These are phyloP conservation scores for Chironomus tepperi DNA, from an alignment of 1,140 invertebrate genomes.

Conservation along the genomic window DNA sequence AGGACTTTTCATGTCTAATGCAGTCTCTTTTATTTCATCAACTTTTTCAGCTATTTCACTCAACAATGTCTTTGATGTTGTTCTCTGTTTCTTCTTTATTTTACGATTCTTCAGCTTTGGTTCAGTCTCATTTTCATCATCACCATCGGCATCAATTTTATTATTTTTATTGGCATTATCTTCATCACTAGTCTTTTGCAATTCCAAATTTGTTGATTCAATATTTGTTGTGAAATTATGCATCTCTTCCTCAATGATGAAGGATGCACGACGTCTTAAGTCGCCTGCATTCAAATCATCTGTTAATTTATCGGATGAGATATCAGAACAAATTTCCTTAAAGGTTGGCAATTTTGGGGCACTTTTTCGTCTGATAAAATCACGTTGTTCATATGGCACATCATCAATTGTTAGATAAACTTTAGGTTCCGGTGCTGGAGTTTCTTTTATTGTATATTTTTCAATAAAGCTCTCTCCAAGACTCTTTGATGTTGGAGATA, in stretches of 20 bases:
- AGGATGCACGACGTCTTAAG: constrained; percentile 35
- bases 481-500: constrained; percentile 48
- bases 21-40: background rate
- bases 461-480: constrained; percentile 63
- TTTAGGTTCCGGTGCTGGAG: constrained; percentile 38
- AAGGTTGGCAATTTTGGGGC: constrained; percentile 42
- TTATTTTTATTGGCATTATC: too few relatives aligned
- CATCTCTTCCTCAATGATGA: constrained; percentile 38
- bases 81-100: constrained; percentile 31
- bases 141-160: background rate
- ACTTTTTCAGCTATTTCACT: background rate
- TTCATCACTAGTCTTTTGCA: background rate
- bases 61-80: constrained; percentile 27
- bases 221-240: constrained; percentile 36
- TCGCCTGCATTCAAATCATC: constrained; percentile 45
- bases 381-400: background rate
- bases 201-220: constrained; percentile 35
- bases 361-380: constrained; percentile 33
- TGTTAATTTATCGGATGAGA: constrained; percentile 42
- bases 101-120: constrained; percentile 37
- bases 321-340: constrained; percentile 45
- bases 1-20: constrained; percentile 14
- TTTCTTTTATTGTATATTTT: constrained; percentile 61
- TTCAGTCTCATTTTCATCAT: constrained; percentile 31
- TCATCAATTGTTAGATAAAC: constrained; percentile 16